Conservation (phyloP, 2,113 vertebrate genomes). For the Benitochromis conjunctus region DNA sequence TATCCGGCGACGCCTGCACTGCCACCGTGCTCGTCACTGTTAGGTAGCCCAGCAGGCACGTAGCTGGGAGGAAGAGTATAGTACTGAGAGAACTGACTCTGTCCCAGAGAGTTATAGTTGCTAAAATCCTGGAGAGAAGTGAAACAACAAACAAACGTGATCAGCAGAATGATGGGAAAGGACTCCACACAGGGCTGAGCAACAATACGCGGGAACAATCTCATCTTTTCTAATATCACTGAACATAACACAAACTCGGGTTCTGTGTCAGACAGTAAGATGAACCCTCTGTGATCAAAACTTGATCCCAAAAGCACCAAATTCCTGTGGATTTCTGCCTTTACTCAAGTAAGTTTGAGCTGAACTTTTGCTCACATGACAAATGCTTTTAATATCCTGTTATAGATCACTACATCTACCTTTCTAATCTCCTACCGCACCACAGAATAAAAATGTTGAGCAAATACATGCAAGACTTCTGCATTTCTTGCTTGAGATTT, state of each 20-base stretch:
- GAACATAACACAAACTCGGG: neutral
- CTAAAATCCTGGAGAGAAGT: constrained; percentile 80
- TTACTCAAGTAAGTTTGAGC: neutral
- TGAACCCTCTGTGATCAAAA: neutral
- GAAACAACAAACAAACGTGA: neutral
- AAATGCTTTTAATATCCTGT: neutral
- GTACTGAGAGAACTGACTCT: constrained; percentile 88
- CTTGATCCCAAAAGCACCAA: neutral
- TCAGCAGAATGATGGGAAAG: neutral
- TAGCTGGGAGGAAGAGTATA: constrained; percentile 85
- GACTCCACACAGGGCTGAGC: neutral
- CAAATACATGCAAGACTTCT: neutral
- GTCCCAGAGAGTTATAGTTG: constrained; percentile 87
- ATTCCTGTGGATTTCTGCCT: neutral
- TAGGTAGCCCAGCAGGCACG: constrained; percentile 74
- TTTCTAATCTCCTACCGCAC: neutral
- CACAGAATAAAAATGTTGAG: rapidly evolving
- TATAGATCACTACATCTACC: rapidly evolving
- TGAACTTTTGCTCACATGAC: rapidly evolving
- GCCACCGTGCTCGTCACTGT: constrained; percentile 66
- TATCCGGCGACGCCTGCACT: constrained; percentile 67
- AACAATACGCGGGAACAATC: neutral
- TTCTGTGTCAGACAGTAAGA: neutral
- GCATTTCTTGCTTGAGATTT: rapidly evolving
- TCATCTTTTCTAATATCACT: neutral